Base-by-base conservation (phyloP, 2,888 invertebrate genomes). In the Oeneis ivallda region DNA sequence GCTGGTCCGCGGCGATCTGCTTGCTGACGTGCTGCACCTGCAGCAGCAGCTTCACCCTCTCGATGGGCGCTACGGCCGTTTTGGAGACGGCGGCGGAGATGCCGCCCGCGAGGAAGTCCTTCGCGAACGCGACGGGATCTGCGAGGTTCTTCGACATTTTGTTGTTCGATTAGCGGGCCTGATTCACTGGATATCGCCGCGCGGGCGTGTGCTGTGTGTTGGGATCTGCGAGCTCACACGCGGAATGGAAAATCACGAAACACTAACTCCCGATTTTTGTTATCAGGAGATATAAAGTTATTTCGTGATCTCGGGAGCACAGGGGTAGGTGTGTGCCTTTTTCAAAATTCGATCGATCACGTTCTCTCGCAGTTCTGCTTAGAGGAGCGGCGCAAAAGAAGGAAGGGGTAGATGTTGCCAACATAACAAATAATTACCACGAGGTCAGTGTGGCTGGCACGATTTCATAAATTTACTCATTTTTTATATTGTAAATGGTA, bases 1-100 rank as follows among this genome's bases (percentile, higher is more conserved):
- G 97, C 87, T 98, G 94, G 79, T 96, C 96, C 74, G 93, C 95
- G 37, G 96, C 75, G 83, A 98, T 97, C 92, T 98, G 97, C 93
- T 97, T 98, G 89, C 97, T 97, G 82, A 97, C 97, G 92, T 97
- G 97, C 93, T 98, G 98, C 73, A 98, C 98, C 92, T 98, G 98
- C 75, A 98, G 94, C 75, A 98, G 94, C 85, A 98, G 93, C 92
- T 98, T 98, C 69, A 98, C 98, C 82, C 98, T 95, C 93, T 98
- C 98, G 89, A 98, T 98, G 82, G 98, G 98, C 62, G 98, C 98
- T 73, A 98, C 98, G 73, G 97, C 96, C 74, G 98, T 98, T 92
- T 98, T 98, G 78, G 98, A 98, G 79, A 98, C 95, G 76, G 98
- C 98, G 73, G 98, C 98, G 70, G 98, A 96, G 72, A 98, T 93